Evolutionary conservation across 2,888 invertebrate genomes (phyloP).

Genomic region (Tinea trinotella): DNA sequence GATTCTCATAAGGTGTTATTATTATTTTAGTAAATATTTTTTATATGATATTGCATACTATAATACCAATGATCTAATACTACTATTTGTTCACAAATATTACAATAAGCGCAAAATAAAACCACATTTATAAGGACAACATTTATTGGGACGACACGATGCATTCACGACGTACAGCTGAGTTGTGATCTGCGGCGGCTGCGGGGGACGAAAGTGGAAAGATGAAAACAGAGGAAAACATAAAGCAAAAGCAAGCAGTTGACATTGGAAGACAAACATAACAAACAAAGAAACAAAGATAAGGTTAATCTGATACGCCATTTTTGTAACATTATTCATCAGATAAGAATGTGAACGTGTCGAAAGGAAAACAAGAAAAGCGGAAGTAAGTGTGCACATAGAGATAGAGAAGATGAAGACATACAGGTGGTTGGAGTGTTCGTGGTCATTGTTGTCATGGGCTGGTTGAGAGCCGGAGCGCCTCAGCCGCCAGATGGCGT

Average conservation of each 20-base stretch:
- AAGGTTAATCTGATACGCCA: neutral
- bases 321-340: neutral
- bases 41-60: neutral
- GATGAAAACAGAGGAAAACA: constrained; percentile 23
- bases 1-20: too few species aligned
- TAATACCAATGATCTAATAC: neutral
- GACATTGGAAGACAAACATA: constrained; percentile 29
- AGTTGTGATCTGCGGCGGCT: constrained; percentile 28
- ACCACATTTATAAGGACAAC: constrained; percentile 53
- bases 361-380: neutral
- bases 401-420: constrained; percentile 50
- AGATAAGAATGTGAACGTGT: neutral
- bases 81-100: neutral
- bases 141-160: constrained; percentile 55
- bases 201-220: constrained; percentile 27
- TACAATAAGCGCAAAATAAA: constrained; percentile 54
- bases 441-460: constrained; percentile 65
- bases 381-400: constrained; percentile 36
- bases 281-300: neutral
- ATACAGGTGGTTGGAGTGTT: constrained; percentile 70
- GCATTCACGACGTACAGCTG: constrained; percentile 33
- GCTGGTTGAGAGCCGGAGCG: constrained; percentile 68
- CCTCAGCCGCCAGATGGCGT: constrained; percentile 79
- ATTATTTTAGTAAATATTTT: too few species aligned
- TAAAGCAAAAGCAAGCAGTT: constrained; percentile 36